Conservation (phyloP, 2,113 vertebrate genomes). For the Fregetta grallaria region DNA sequence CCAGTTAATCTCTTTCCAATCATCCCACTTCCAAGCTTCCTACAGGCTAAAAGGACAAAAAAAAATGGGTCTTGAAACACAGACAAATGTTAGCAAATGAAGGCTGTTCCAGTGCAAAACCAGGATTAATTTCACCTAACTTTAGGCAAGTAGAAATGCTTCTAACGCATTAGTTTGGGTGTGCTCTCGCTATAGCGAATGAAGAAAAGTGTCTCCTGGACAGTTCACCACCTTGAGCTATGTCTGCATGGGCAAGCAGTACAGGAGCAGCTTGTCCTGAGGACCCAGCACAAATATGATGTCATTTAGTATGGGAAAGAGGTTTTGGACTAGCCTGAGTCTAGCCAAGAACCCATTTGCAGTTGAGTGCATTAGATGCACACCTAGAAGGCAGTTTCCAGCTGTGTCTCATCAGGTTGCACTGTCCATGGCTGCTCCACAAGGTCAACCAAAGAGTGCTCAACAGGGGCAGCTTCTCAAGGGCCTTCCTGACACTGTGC, state of each 20-base stretch:
- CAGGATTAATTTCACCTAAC: not conserved
- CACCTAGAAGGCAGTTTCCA: not conserved
- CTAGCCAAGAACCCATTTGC: not conserved
- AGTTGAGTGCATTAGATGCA: not conserved
- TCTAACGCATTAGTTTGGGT: not conserved
- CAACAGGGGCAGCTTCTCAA: not conserved
- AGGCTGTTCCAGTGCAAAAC: not conserved
- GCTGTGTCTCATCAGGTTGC: not conserved
- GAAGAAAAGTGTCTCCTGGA: not conserved
- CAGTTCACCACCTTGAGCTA: not conserved
- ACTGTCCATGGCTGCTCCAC: not conserved
- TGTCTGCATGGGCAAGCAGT: not conserved
- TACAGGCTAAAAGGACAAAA: not conserved
- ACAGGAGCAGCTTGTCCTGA: not conserved
- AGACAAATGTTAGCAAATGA: not conserved
- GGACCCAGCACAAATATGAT: not conserved
- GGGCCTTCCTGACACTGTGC: not conserved
- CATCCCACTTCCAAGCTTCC: not conserved
- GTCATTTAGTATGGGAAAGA: not conserved
- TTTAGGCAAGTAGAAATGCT: not conserved
- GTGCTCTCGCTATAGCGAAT: not conserved
- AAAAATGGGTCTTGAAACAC: not conserved
- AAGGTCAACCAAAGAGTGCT: not conserved
- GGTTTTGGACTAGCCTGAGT: not conserved
- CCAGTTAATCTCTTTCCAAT: not conserved